phyloP scores from a whole-genome alignment of 2,888 invertebrate genomes.

The Hydroisotoma schaefferi region DNA sequence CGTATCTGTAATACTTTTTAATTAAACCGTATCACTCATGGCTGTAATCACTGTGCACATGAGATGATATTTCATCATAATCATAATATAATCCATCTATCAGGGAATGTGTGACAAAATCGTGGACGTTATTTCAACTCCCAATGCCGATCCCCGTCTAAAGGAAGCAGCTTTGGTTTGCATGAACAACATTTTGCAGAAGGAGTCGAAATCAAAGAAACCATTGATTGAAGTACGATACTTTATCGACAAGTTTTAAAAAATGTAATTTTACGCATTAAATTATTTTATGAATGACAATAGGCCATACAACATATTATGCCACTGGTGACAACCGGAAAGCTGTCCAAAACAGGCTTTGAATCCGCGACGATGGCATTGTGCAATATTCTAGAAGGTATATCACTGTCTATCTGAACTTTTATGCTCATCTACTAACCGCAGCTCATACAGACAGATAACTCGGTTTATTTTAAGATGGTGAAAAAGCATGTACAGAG shows the following conservation, averaged over 20 bases:
- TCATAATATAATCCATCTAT: neutral
- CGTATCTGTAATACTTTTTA: slow-evolving; percentile 17
- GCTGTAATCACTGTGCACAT: too few relatives aligned
- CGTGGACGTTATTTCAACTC: slow-evolving; percentile 1
- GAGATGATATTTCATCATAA: neutral
- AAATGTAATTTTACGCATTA: too few relatives aligned
- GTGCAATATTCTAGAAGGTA: slow-evolving; percentile 29
- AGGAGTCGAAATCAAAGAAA: too few relatives aligned
- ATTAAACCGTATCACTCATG: too few relatives aligned
- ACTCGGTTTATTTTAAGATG: slow-evolving; percentile 15
- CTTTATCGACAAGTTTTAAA: too few relatives aligned
- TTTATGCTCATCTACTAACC: neutral
- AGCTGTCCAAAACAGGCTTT: slow-evolving; percentile 22
- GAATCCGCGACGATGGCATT: slow-evolving; percentile 33
- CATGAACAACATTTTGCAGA: too few relatives aligned
- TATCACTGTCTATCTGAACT: neutral
- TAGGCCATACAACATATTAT: slow-evolving; percentile 16
- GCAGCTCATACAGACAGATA: neutral
- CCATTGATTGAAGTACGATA: slow-evolving; percentile 7
- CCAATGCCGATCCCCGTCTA: slow-evolving; percentile 19
- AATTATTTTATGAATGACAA: too few relatives aligned
- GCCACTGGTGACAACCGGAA: slow-evolving; percentile 4
- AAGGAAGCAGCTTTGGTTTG: slow-evolving; percentile 23
- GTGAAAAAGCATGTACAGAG: slow-evolving; percentile 21
- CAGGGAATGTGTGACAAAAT: slow-evolving; percentile 15